Percentiles rank a stretch among this genome's conserved stretches.
phyloP scores from a whole-genome alignment of 2,797 vertebrate genomes.

The Coregonus ussuriensis region DNA sequence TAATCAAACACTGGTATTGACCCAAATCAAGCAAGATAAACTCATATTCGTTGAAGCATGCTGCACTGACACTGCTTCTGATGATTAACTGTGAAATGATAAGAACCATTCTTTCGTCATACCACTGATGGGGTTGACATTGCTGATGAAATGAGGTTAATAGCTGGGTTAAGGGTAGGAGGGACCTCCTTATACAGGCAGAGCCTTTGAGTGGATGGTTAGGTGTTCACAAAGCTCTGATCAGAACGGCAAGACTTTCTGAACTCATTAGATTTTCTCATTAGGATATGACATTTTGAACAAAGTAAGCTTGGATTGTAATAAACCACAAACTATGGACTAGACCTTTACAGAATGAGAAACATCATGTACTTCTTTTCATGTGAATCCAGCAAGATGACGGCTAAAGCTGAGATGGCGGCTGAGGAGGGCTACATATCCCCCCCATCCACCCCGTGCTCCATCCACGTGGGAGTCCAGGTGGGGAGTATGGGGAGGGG shows the following conservation, averaged over 20 bases:
- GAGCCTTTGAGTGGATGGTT: neutral
- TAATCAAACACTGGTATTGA: no score
- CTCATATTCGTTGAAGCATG: neutral
- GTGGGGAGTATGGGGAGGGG: constrained; percentile 23
- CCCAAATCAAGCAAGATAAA: neutral
- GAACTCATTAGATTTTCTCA: no score
- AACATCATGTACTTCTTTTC: neutral
- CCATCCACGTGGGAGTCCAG: constrained; percentile 9
- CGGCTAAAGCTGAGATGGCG: constrained; percentile 57
- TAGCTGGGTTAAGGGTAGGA: neutral
- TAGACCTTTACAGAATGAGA: neutral
- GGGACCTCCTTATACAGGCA: neutral
- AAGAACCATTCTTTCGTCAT: neutral
- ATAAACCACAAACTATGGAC: no score
- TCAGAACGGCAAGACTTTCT: neutral
- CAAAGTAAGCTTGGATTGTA: no score
- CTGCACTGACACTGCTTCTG: constrained; percentile 43
- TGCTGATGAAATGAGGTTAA: neutral
- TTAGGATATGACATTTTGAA: neutral
- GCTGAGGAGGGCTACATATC: constrained; percentile 46
- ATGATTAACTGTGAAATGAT: neutral
- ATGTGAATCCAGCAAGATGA: constrained; percentile 18
- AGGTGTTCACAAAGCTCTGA: neutral
- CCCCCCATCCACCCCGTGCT: neutral
- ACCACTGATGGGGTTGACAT: neutral